Base-by-base conservation (phyloP, 2,113 vertebrate species). In the Calyptomena viridis region DNA sequence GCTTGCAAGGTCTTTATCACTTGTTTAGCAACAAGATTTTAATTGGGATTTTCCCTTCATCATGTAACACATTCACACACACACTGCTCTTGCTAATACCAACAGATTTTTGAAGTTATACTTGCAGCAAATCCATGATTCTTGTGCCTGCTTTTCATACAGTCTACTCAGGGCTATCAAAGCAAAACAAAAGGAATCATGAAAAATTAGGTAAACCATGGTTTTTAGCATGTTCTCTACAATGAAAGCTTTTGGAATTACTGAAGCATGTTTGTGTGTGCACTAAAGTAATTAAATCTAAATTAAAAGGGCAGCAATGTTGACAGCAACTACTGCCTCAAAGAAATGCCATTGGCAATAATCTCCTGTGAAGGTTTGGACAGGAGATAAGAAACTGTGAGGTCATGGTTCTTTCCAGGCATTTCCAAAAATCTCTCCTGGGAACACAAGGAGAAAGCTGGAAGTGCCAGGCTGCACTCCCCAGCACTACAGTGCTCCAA, bases 11-110 rank as follows among this genome's bases (percentile, higher is more conserved):
- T 87, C 95, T 97, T 80, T 97, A 94, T 97, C 96, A 90, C 93
- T 97, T 97, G 69, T 97, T 98, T 95, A 97, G 87, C 96, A 94
- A 87, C 77, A 94, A 84, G 92, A 75, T 87, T 97, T 97, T 97
- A 98, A 97, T 95, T 97, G 96, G 90, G 91, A 93, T 95, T 95
- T 93, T 93, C 92, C 92, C 81, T 97, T 97, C 78, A 50, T 72
- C 78, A 28, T 12, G 10, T 46, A 94, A 56, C 72, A 84, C 23
- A 28, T 95, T 96, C 94, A 95, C 75, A 95, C 68, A 53, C 89
- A 35, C 46, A 90, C 49, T 53, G 40, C 95, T 95, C 79, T 52
- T 74, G 74, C 82, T 93, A 96, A 96, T 94, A 74, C 47, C 74
- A 93, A 69, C 85, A 84, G 44, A 95, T 93, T 95, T 96, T 86